Evolutionary conservation across 2,113 vertebrate genomes (phyloP).

Genomic region (Antechinus stuartii): DNA sequence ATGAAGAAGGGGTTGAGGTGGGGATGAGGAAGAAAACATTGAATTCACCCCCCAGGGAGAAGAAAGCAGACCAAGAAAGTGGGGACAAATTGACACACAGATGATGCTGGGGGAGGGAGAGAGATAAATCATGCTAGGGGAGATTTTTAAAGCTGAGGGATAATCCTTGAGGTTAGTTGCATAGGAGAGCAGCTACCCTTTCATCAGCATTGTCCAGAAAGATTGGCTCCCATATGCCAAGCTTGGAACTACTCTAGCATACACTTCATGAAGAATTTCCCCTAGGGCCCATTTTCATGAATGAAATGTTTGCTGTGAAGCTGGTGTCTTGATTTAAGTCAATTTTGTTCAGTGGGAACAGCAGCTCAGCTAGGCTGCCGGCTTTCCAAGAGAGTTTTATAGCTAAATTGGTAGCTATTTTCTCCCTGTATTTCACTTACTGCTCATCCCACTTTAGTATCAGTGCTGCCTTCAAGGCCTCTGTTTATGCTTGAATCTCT

Average conservation of each 20-base stretch:
- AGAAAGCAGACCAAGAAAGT: not conserved
- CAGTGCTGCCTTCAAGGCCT: not conserved
- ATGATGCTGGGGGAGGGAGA: not conserved
- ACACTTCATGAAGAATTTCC: not conserved
- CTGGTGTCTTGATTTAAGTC: not conserved
- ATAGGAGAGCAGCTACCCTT: not conserved
- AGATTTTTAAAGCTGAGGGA: not conserved
- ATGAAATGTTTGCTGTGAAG: not conserved
- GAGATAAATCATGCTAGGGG: not conserved
- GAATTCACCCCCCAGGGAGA: not conserved
- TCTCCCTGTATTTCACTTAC: not conserved
- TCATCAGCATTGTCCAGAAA: not conserved
- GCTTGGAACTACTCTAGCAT: not conserved
- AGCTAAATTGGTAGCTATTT: not conserved
- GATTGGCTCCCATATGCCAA: not conserved
- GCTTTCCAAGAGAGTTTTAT: not conserved
- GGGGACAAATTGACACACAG: not conserved
- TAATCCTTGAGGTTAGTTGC: not conserved
- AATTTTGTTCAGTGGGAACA: not conserved
- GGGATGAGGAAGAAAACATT: conserved; percentile 1
- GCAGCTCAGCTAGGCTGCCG: not conserved
- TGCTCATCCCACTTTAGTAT: not conserved
- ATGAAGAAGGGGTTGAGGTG: not conserved
- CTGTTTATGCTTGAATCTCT: not conserved
- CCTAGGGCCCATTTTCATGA: not conserved